Evolutionary conservation across 2,888 invertebrate genomes (phyloP).

Genomic region (Catocala fraxini): DNA sequence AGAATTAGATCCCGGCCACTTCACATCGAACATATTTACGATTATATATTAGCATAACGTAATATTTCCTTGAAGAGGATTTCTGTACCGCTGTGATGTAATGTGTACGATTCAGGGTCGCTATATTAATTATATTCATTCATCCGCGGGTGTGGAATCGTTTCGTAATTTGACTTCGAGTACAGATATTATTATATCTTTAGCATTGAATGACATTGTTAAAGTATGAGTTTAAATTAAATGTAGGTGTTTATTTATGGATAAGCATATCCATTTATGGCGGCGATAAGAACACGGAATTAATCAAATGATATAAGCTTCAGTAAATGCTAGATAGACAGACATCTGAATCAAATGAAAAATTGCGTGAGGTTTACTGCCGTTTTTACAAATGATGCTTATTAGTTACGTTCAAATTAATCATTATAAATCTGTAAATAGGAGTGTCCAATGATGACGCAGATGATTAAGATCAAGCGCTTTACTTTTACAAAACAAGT

Average conservation of each 20-base stretch:
- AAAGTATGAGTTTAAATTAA: conserved; percentile 7
- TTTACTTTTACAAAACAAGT: conserved; percentile 68
- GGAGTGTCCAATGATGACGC: conserved; percentile 43
- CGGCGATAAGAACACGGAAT: neutral
- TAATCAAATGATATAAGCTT: neutral
- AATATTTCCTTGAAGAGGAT: conserved; percentile 43
- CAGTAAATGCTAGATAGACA: too few species aligned
- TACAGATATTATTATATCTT: conserved; percentile 8
- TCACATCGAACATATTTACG: conserved; percentile 65
- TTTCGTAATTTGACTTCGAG: conserved; percentile 26
- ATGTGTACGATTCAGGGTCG: conserved; percentile 38
- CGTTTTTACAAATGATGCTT: conserved; percentile 3
- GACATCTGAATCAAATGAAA: too few species aligned
- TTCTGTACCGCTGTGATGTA: conserved; percentile 33
- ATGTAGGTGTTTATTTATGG: conserved; percentile 23
- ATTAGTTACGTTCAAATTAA: neutral
- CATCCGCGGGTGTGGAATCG: conserved; percentile 19
- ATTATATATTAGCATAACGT: conserved; percentile 61
- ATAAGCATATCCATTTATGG: conserved; percentile 8
- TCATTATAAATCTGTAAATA: neutral
- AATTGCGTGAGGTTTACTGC: neutral
- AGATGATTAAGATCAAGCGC: conserved; percentile 57
- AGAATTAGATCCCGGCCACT: conserved; percentile 66
- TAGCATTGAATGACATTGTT: conserved; percentile 4
- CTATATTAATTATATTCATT: conserved; percentile 27